Percentiles rank a stretch among this genome's conserved stretches.
Evolutionary conservation across 2,797 vertebrate species (phyloP).

Genomic region (Zenarchopterus dispar): DNA sequence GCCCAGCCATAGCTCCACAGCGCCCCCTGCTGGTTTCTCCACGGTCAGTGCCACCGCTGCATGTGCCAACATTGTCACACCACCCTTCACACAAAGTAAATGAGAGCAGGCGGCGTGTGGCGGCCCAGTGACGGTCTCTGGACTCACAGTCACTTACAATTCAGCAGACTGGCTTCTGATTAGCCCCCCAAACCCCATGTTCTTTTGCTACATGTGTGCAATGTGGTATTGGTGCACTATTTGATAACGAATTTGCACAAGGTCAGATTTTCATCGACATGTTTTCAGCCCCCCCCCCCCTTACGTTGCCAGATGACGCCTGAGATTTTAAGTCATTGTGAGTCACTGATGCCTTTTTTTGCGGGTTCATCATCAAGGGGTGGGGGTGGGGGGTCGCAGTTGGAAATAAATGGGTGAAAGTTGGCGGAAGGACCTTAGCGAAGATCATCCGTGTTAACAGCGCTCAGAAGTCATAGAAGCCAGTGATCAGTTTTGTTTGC

Average conservation of each 20-base stretch:
- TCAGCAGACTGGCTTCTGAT: constrained; percentile 34
- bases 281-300: constrained; percentile 29
- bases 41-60: constrained; percentile 94
- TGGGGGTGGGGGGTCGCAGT: constrained; percentile 33
- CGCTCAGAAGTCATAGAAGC: constrained; percentile 65
- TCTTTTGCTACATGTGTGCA: constrained; percentile 70
- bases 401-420: constrained; percentile 52
- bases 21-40: constrained; percentile 94
- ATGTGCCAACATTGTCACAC: constrained; percentile 90
- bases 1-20: constrained; percentile 99
- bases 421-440: constrained; percentile 62
- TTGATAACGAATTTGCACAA: constrained; percentile 76
- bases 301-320: constrained; percentile 35
- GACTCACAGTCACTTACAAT: constrained; percentile 54
- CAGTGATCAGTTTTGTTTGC: constrained; percentile 61
- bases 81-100: constrained; percentile 91
- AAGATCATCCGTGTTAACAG: constrained; percentile 59
- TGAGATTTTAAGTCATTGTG: constrained; percentile 57
- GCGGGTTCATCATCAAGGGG: constrained; percentile 52
- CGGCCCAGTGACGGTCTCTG: constrained; percentile 36
- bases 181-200: constrained; percentile 38
- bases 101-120: constrained; percentile 69
- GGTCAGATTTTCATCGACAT: constrained; percentile 53
- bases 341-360: constrained; percentile 60
- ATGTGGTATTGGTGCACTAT: constrained; percentile 76